Conservation (phyloP, 2,113 vertebrate species). For the Xyrauchen texanus region DNA sequence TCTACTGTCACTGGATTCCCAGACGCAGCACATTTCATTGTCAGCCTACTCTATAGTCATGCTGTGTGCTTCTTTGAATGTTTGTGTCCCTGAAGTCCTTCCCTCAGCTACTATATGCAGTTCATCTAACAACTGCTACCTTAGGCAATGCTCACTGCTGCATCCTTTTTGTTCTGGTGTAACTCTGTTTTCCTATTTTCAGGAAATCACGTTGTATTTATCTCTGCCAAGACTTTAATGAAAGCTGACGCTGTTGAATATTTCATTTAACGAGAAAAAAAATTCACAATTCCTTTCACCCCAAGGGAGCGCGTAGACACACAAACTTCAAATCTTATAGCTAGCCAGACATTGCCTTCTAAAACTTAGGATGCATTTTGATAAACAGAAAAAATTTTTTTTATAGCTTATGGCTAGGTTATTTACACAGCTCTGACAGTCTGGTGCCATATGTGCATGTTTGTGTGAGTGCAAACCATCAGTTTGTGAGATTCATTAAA, state of each 20-base stretch:
- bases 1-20: background rate
- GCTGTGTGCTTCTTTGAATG: background rate
- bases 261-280: constrained; percentile 7
- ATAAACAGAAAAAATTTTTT: no score
- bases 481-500: constrained; percentile 20
- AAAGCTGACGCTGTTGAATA: constrained; percentile 27
- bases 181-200: constrained; percentile 8
- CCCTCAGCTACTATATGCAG: background rate
- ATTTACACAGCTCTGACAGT: background rate
- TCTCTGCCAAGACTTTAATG: constrained; percentile 21
- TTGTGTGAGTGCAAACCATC: background rate
- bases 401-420: background rate
- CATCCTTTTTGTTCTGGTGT: background rate
- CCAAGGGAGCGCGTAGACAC: background rate
- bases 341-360: background rate
- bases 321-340: constrained; percentile 1
- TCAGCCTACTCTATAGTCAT: background rate
- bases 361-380: background rate
- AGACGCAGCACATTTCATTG: background rate
- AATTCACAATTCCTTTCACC: background rate
- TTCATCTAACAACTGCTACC: constrained; percentile 1
- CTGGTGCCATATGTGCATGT: background rate
- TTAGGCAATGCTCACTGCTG: background rate
- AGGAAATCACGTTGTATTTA: constrained; percentile 18
- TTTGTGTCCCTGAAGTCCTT: background rate